A percentile compares a stretch with the other conserved stretches of the same genome.
Evolutionary conservation across 2,797 vertebrate species (phyloP).

Genomic region (Buphagus erythrorhynchus): DNA sequence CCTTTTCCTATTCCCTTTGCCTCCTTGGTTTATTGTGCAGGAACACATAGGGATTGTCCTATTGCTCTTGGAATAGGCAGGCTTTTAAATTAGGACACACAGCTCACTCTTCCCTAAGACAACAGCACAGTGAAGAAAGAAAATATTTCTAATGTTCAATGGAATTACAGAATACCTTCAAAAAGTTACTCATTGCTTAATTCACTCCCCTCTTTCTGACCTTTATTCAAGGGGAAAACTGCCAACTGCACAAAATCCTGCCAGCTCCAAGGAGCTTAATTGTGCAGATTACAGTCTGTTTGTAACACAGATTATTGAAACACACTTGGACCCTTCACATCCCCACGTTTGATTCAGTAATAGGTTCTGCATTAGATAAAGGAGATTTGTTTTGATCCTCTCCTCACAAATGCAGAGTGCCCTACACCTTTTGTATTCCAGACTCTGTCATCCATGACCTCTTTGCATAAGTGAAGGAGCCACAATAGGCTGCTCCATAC

Average conservation of each 20-base stretch:
- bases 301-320: conserved; percentile 72
- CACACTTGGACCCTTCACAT: conserved; percentile 44
- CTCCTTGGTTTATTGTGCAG: background rate
- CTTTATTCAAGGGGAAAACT: conserved; percentile 61
- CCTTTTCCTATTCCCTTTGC: background rate
- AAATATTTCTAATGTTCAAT: background rate
- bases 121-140: background rate
- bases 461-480: background rate
- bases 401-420: background rate
- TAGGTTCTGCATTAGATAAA: conserved; percentile 53
- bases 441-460: background rate
- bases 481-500: background rate
- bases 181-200: background rate
- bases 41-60: too few species aligned
- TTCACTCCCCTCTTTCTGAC: conserved; percentile 38
- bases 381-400: conserved; percentile 47
- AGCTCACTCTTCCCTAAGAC: background rate
- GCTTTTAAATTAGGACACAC: background rate
- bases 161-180: background rate
- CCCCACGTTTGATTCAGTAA: background rate
- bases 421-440: conserved; percentile 31
- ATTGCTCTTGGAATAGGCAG: background rate
- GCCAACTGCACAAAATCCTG: conserved; percentile 59
- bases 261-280: conserved; percentile 65
- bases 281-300: conserved; percentile 65